Evolutionary conservation across 2,113 vertebrate species (phyloP).

Genomic region (Cyphomyrus plagiostoma): DNA sequence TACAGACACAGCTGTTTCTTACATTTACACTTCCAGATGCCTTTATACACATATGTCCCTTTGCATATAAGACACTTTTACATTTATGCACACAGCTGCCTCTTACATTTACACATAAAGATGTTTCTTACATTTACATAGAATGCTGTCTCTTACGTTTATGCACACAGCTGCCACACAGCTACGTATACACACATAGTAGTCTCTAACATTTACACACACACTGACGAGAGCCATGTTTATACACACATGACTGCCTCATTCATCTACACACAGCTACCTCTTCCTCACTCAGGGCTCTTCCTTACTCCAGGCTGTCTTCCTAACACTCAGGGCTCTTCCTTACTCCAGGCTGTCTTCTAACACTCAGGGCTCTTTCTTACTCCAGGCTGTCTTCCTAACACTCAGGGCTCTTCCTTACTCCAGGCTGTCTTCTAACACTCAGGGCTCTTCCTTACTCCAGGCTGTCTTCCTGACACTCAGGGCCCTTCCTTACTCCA

Average conservation of each 20-base stretch:
- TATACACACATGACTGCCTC: not conserved
- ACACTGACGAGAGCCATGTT: not conserved
- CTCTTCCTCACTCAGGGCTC: not conserved
- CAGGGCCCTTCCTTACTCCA: not conserved
- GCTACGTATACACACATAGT: not conserved
- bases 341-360: not conserved
- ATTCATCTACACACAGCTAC: not conserved
- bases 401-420: no score
- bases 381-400: not conserved
- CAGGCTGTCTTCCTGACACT: not conserved
- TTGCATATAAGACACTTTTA: not conserved
- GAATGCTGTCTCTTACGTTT: no score
- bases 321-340: not conserved
- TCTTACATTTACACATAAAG: not conserved
- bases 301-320: not conserved
- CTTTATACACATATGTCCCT: no score
- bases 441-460: not conserved
- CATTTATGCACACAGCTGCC: not conserved
- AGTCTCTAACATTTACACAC: not conserved
- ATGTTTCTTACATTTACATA: no score
- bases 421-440: not conserved
- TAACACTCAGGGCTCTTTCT: not conserved
- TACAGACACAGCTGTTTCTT: no score
- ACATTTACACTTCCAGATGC: no score
- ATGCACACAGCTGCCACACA: not conserved